Evolutionary conservation across 2,888 invertebrate species (phyloP), one percentile per base, ranked within the genome.

Genomic region (Torymus auratus): DNA sequence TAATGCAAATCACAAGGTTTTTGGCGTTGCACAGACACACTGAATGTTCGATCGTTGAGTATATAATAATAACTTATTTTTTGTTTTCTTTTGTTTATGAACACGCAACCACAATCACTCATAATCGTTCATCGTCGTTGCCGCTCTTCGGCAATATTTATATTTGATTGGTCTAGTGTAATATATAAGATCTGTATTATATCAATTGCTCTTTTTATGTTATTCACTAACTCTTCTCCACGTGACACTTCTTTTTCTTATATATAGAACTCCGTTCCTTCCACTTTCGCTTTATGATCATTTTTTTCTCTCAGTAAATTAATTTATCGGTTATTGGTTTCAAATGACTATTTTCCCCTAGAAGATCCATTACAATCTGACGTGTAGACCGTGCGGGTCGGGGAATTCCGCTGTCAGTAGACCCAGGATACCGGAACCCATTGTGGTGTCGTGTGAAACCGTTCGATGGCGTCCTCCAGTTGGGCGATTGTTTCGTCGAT

Each of bases 371-470:
- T 90, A 85, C 89, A 89, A 85, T 89, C 89, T 64, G 88, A 84
- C 74, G 85, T 86, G 78, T 79, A 82, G 79, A 86, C 83, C 82
- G 87, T 86, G 78, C 89, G 88, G 83, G 85, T 87, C 86, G 90
- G 90, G 70, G 89, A 87, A 84, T 87, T 91, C 90, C 92, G 92
- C 91, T 93, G 95, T 96, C 95, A 97, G 94, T 97, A 97, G 90
- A 99, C 97, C 99, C 99, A 99, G 62, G 97, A 96, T 11, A 99
- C 98, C 4, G 99, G 99, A 84, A 99, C 97, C 98, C 98, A 99
- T 91, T 98, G 98, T 58, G 98, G 96, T 86, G 96, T 96, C 88
- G 95, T 95, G 91, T 97, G 96, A 82, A 98, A 96, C 81, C 96
- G 94, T 84, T 97, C 97, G 86, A 99, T 95, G 23, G 98, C 96